Evolutionary conservation across 2,113 vertebrate genomes (phyloP).

Genomic region (Apteryx owenii): DNA sequence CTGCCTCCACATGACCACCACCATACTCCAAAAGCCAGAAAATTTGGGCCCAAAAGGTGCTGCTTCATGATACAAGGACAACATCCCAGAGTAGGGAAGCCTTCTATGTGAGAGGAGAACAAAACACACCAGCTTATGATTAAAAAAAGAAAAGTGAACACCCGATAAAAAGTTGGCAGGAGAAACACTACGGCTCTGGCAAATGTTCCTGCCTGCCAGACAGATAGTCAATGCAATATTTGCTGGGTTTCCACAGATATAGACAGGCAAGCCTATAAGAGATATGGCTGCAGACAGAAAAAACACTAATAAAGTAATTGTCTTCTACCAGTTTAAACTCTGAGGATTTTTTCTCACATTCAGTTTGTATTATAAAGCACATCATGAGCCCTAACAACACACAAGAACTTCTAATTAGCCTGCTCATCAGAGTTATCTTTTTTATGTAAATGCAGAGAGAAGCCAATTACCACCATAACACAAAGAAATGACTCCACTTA

Average conservation of each 20-base stretch:
- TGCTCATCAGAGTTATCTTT: background rate
- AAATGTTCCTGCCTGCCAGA: background rate
- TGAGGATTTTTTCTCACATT: background rate
- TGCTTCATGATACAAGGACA: background rate
- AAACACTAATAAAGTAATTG: background rate
- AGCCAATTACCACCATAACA: background rate
- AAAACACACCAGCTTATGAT: background rate
- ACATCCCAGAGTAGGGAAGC: background rate
- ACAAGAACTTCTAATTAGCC: background rate
- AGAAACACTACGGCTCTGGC: background rate
- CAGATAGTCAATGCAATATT: background rate
- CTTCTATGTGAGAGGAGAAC: background rate
- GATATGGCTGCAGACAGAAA: background rate
- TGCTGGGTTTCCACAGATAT: background rate
- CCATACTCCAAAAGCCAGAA: background rate
- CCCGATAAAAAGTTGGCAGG: background rate
- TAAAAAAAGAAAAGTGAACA: background rate
- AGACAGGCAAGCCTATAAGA: background rate
- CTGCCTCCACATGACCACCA: background rate
- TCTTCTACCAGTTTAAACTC: background rate
- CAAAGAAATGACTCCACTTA: background rate
- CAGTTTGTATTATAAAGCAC: background rate
- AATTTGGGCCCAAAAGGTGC: background rate
- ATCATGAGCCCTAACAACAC: background rate
- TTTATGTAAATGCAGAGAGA: background rate